A percentile compares a stretch with the other conserved stretches of the same genome.
Evolutionary conservation across 2,113 vertebrate genomes (phyloP).

Genomic region (Alectura lathami): DNA sequence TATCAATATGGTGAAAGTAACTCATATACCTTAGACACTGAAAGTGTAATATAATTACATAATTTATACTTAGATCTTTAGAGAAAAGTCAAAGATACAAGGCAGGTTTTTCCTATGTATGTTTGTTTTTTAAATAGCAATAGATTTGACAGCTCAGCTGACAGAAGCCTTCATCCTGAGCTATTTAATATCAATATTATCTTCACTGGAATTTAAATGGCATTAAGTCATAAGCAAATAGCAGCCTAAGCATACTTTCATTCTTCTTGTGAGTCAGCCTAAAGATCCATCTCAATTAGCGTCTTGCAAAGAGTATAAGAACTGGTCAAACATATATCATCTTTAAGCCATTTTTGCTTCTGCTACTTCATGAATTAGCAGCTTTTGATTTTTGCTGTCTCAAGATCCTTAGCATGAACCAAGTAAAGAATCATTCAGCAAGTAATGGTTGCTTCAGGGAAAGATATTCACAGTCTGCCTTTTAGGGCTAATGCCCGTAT

Average conservation of each 20-base stretch:
- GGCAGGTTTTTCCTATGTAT: not conserved
- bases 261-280: not conserved
- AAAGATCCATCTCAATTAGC: not conserved
- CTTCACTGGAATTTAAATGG: not conserved
- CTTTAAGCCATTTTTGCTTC: not conserved
- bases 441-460: not conserved
- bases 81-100: not conserved
- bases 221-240: not conserved
- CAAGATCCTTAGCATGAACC: not conserved
- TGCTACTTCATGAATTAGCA: not conserved
- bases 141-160: not conserved
- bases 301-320: not conserved
- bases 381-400: not conserved
- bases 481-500: not conserved
- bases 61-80: not conserved
- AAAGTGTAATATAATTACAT: not conserved
- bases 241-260: not conserved
- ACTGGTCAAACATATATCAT: not conserved
- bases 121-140: not conserved
- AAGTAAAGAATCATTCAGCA: not conserved
- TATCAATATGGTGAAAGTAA: not conserved
- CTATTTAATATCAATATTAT: not conserved
- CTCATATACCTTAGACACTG: not conserved
- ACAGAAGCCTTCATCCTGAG: not conserved
- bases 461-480: not conserved